Conservation (phyloP, 2,888 invertebrate genomes). For the Orthosia gracilis region DNA sequence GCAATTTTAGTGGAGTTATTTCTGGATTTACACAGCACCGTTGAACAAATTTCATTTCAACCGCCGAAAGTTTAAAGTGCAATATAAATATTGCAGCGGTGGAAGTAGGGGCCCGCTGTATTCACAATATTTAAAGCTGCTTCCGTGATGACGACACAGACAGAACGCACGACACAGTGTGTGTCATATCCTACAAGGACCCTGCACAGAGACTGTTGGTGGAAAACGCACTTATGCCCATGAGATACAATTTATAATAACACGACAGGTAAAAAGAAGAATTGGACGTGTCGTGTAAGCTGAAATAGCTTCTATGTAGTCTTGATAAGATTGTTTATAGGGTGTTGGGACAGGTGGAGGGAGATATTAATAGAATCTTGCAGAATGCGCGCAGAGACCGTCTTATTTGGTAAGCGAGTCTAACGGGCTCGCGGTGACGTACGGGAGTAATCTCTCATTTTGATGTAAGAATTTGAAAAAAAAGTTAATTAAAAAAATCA, state of each 20-base stretch:
- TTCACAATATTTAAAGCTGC: slow-evolving; percentile 68
- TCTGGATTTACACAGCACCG: slow-evolving; percentile 79
- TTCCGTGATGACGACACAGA: slow-evolving; percentile 60
- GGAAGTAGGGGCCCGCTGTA: slow-evolving; percentile 71
- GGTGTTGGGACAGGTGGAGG: slow-evolving; percentile 36
- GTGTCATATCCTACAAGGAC: slow-evolving; percentile 51
- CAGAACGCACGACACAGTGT: slow-evolving; percentile 56
- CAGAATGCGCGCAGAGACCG: slow-evolving; percentile 82
- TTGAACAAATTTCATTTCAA: slow-evolving; percentile 88
- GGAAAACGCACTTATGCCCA: slow-evolving; percentile 70
- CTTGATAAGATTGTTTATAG: slow-evolving; percentile 63
- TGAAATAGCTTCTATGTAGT: slow-evolving; percentile 59
- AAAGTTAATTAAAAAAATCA: too few species aligned
- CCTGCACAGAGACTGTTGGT: slow-evolving; percentile 54
- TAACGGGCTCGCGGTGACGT: slow-evolving; percentile 71
- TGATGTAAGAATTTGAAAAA: too few species aligned
- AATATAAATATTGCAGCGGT: slow-evolving; percentile 82
- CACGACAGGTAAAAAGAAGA: slow-evolving; percentile 78
- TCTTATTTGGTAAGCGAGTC: slow-evolving; percentile 86
- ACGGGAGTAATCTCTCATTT: slow-evolving; percentile 52
- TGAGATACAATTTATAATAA: slow-evolving; percentile 78
- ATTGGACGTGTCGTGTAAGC: slow-evolving; percentile 38
- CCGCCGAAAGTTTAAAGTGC: slow-evolving; percentile 86
- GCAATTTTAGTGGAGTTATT: slow-evolving; percentile 74
- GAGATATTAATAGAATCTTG: slow-evolving; percentile 83